Conservation (phyloP, 1,140 invertebrate genomes). For the Carposina sasakii region DNA sequence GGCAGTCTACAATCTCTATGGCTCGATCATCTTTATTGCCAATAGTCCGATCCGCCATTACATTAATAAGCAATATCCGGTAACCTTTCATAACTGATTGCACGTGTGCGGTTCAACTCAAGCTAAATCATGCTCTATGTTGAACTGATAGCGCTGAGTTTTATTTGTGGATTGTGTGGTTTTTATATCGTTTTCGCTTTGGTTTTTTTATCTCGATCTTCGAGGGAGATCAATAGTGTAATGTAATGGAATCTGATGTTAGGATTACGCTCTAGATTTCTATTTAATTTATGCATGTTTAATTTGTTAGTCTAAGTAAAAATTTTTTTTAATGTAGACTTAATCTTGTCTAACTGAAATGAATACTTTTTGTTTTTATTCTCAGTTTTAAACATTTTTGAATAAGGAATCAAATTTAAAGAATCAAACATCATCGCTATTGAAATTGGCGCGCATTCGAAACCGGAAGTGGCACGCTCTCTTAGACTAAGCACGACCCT, state of each 20-base stretch:
- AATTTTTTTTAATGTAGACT: no score
- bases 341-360: no score
- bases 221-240: constrained; percentile 42
- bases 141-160: constrained; percentile 11
- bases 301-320: constrained; percentile 27
- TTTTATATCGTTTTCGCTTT: constrained; percentile 16
- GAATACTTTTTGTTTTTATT: no score
- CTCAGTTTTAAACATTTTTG: no score
- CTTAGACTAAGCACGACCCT: no score
- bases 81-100: constrained; percentile 46
- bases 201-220: constrained; percentile 33
- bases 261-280: no score
- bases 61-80: constrained; percentile 64
- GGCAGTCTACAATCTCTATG: no score
- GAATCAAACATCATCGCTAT: no score
- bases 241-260: constrained; percentile 29
- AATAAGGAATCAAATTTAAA: no score
- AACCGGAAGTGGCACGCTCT: no score
- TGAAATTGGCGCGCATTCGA: no score
- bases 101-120: constrained; percentile 38
- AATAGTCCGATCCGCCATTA: constrained; percentile 45
- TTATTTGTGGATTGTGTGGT: constrained; percentile 5
- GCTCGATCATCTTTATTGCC: constrained; percentile 53
- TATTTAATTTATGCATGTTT: no score
- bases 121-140: constrained; percentile 22